Conservation (phyloP, 1,140 invertebrate species). For the Drosophila micromelanica region DNA sequence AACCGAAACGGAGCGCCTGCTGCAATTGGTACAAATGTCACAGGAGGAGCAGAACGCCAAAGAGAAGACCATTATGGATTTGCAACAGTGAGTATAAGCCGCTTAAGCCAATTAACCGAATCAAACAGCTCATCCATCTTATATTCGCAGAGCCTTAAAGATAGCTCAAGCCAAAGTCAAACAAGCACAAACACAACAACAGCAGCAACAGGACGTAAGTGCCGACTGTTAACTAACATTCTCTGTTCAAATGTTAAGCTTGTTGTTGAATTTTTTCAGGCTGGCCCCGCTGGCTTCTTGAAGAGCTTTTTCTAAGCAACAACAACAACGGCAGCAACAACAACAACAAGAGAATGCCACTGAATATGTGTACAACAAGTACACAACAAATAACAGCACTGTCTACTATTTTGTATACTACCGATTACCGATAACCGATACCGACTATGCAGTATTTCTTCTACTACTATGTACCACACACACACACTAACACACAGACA, state of each 20-base stretch:
- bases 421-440: constrained; percentile 73
- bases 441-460: constrained; percentile 70
- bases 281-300: constrained; percentile 93
- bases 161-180: constrained; percentile 93
- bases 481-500: constrained; percentile 37
- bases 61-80: constrained; percentile 96
- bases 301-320: constrained; percentile 93
- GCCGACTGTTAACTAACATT: background rate
- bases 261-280: constrained; percentile 85
- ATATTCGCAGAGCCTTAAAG: constrained; percentile 89
- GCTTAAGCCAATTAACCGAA: fast-evolving
- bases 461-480: constrained; percentile 50
- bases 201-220: constrained; percentile 88
- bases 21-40: constrained; percentile 96
- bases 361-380: constrained; percentile 67
- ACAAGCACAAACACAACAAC: constrained; percentile 91
- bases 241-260: background rate
- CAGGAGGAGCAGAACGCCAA: constrained; percentile 98
- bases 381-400: constrained; percentile 60
- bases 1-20: constrained; percentile 94
- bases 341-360: constrained; percentile 16
- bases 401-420: constrained; percentile 83
- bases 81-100: constrained; percentile 93
- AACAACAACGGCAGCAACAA: background rate
- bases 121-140: constrained; percentile 4